These are phyloP conservation scores for Leptopilina myrica DNA, from an alignment of 2,888 invertebrate species.

Conservation along the genomic window DNA sequence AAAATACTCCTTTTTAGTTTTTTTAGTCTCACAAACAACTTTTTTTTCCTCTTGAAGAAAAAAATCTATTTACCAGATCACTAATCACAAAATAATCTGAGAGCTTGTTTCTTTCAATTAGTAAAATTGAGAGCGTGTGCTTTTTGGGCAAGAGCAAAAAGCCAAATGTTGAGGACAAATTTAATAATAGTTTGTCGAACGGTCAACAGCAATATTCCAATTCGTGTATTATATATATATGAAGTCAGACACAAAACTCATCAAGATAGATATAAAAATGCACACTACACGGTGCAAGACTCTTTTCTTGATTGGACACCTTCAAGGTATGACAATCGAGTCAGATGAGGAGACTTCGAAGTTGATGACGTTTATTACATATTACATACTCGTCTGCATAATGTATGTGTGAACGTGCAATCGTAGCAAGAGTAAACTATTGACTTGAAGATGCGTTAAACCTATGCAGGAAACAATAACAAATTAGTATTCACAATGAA, in stretches of 20 bases:
- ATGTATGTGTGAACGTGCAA: slow-evolving; percentile 24
- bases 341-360: slow-evolving; percentile 30
- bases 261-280: not conserved
- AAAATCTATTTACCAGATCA: not conserved
- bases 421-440: not conserved
- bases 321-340: slow-evolving; percentile 37
- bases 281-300: not conserved
- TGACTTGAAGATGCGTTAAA: not conserved
- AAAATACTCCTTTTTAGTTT: not conserved
- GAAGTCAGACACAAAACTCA: not conserved
- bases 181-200: slow-evolving; percentile 66
- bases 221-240: not conserved
- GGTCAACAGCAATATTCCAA: slow-evolving; percentile 33
- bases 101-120: not conserved
- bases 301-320: slow-evolving; percentile 33
- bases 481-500: not conserved
- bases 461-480: slow-evolving; percentile 14
- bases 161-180: slow-evolving; percentile 67
- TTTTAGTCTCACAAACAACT: no score
- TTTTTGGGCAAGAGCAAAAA: slow-evolving; percentile 27
- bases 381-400: slow-evolving; percentile 22
- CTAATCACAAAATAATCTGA: not conserved
- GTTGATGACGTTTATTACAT: slow-evolving; percentile 33
- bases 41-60: not conserved
- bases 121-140: not conserved